Evolutionary conservation across 2,113 vertebrate species (phyloP).

Genomic region (Pygoscelis antarcticus): DNA sequence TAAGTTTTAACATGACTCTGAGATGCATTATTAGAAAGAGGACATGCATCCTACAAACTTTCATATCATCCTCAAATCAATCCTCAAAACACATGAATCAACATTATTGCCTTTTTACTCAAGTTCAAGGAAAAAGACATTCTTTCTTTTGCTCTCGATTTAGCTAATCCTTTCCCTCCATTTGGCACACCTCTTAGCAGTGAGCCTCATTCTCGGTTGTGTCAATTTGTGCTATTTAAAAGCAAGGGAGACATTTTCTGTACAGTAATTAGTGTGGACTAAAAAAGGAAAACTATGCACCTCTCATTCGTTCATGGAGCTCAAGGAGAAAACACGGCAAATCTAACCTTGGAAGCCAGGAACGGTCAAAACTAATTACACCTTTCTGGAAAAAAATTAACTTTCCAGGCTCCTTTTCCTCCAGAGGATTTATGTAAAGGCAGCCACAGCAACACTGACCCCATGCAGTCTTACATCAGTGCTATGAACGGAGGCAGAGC

Average conservation of each 20-base stretch:
- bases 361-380: background rate
- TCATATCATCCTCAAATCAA: background rate
- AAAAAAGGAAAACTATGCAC: background rate
- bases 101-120: background rate
- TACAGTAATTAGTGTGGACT: background rate
- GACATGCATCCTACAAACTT: too few species aligned
- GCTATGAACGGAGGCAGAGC: background rate
- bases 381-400: conserved; percentile 5
- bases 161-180: background rate
- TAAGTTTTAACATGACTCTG: background rate
- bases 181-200: background rate
- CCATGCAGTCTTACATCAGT: rapidly evolving
- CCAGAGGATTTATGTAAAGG: background rate
- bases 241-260: background rate
- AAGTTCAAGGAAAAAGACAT: background rate
- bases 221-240: background rate
- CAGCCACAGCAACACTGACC: background rate
- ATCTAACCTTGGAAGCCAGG: background rate
- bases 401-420: background rate
- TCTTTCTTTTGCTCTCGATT: background rate
- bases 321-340: background rate
- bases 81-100: background rate
- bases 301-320: background rate
- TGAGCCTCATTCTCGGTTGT: background rate
- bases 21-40: background rate